These are phyloP conservation scores for Scytalopus superciliaris DNA, from an alignment of 2,113 vertebrate genomes.

Conservation along the genomic window DNA sequence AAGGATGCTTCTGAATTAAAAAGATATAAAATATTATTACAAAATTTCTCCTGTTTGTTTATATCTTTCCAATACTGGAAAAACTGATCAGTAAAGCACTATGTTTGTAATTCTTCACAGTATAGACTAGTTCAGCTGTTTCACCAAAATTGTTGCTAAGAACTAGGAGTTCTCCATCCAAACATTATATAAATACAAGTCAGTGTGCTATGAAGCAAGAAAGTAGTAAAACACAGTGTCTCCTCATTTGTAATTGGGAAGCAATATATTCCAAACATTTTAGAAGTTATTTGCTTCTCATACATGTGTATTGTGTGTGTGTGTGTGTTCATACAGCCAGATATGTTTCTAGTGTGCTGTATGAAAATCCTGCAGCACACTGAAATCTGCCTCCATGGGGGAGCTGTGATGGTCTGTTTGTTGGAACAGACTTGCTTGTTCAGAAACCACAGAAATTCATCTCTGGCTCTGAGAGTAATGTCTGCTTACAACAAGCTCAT, in stretches of 20 bases:
- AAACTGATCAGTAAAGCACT: fast-evolving
- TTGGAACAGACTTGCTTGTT: background rate
- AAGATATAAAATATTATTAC: background rate
- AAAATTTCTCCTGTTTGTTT: background rate
- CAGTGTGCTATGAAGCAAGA: background rate
- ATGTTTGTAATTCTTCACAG: background rate
- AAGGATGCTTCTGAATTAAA: background rate
- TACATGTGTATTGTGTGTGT: no score
- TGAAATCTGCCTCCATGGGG: background rate
- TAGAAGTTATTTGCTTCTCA: background rate
- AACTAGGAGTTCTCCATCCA: background rate
- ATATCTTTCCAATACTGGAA: background rate
- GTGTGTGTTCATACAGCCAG: fast-evolving
- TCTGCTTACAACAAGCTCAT: background rate
- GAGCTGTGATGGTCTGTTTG: background rate
- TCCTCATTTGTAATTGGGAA: background rate
- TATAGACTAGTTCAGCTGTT: background rate
- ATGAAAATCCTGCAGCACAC: background rate
- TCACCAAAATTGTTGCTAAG: background rate
- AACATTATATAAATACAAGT: background rate
- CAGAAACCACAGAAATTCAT: background rate
- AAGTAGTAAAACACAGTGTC: background rate
- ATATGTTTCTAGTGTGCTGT: background rate
- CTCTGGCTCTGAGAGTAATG: background rate
- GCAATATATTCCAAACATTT: background rate